These are phyloP conservation scores for Harmothoe impar DNA, from an alignment of 2,888 invertebrate species.

Conservation along the genomic window DNA sequence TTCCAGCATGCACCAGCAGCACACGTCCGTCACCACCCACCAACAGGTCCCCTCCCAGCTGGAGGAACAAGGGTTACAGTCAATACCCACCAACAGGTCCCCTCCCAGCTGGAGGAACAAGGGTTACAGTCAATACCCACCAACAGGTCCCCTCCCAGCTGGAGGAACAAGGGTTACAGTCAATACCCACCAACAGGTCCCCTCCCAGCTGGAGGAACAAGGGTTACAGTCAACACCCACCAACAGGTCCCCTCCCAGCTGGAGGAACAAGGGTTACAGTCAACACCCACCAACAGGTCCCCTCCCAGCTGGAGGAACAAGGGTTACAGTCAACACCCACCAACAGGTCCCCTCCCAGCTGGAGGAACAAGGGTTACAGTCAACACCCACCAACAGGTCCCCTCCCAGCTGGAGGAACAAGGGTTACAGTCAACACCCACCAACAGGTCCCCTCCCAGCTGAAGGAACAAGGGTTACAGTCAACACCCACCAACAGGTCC, in stretches of 20 bases:
- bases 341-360: conserved; percentile 44
- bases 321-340: background rate
- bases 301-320: conserved; percentile 7
- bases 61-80: background rate
- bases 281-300: conserved; percentile 6
- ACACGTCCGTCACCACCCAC: conserved; percentile 9
- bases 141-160: conserved; percentile 49
- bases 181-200: conserved; percentile 19
- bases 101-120: conserved; percentile 25
- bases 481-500: conserved; percentile 6
- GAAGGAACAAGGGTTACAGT: background rate
- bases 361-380: background rate
- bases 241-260: conserved; percentile 44
- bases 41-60: conserved; percentile 49
- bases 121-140: background rate
- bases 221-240: background rate
- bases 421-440: background rate
- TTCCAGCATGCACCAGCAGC: background rate
- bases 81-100: conserved; percentile 19
- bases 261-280: background rate
- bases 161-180: background rate
- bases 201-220: conserved; percentile 25
- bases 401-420: conserved; percentile 7
- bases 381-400: conserved; percentile 6
- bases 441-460: conserved; percentile 44